Percentiles rank a stretch among this genome's conserved stretches.
Evolutionary conservation across 2,797 vertebrate species (phyloP).

Genomic region (Ceryle rudis): DNA sequence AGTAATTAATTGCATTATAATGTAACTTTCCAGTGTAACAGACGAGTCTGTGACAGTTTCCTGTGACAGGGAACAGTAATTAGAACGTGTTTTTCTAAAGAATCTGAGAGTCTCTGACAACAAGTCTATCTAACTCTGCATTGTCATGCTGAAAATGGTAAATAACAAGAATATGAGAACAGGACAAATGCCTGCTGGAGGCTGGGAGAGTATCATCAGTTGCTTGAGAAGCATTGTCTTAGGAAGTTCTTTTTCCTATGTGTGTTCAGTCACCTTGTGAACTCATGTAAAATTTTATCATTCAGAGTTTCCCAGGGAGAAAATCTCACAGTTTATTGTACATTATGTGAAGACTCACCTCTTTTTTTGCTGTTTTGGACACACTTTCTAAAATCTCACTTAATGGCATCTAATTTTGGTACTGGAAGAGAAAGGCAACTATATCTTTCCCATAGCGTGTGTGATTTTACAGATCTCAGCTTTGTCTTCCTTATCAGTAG

Average conservation of each 20-base stretch:
- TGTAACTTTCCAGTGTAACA: not conserved
- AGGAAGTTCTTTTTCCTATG: not conserved
- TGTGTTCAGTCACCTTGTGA: not conserved
- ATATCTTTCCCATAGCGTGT: not conserved
- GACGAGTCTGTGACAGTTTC: not conserved
- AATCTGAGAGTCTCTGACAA: not conserved
- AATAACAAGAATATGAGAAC: not conserved
- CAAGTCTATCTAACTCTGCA: not conserved
- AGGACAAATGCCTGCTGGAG: not conserved
- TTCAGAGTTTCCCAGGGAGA: not conserved
- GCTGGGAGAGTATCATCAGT: not conserved
- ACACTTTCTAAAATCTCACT: not conserved
- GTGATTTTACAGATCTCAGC: not conserved
- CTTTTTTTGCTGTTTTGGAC: not conserved
- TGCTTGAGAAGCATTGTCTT: not conserved
- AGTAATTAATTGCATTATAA: not conserved
- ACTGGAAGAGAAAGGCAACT: not conserved
- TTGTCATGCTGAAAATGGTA: not conserved
- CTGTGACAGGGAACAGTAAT: not conserved
- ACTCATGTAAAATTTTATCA: not conserved
- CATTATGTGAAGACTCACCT: not conserved
- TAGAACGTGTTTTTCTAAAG: conserved; percentile 11
- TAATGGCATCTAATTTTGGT: not conserved
- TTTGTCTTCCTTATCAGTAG: not conserved
- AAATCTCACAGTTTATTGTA: not conserved